Evolutionary conservation across 1,140 invertebrate species (phyloP), one percentile per base, ranked within the genome.

Genomic region (Drosophila lacteicornis): DNA sequence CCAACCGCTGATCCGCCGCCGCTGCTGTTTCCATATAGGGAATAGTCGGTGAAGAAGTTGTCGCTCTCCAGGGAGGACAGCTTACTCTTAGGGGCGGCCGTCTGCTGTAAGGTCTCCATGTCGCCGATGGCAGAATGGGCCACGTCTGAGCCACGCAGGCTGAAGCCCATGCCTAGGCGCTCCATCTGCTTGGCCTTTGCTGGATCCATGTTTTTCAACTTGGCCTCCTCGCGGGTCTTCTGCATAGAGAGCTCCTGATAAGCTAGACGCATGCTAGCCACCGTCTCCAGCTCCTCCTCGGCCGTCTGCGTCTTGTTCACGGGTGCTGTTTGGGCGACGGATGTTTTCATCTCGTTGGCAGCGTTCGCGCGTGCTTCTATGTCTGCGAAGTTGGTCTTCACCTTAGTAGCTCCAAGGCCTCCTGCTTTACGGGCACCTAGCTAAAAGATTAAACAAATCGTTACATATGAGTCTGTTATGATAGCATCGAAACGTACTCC

Each of bases 371-470:
- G 96, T 82, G 96, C 96, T 93, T 99, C 99, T 49, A 99, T 96
- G 87, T 99, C 98, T n/a, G 96, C 96, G 93, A 99, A 99, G 93
- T 99, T 98, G 13, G 96, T 95, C 83, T 96, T 97, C 7, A 99
- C 97, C 93, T 97, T 97, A 61, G 98, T 98, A n/a, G 98, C 99
- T 61, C 99, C 99, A n/a, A 99, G 93, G 2, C 98, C 97, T 46
- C 95, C 95, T 93, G 97, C 98, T 91, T 98, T 99, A 0, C 83
- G 79, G 33, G 94, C 95, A 13, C 97, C 97, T 65, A 98, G 82
- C 91, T 92, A 36, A 6, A n/a, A 42, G 8, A 9, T n/a, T n/a
- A 49, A 22, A 13, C 2, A 59, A 59, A 7, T 27, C 19, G 36
- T n/a, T 45, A 19, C 11, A 30, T 0, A 47, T 15, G 25, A 11